phyloP scores from a whole-genome alignment of 2,113 vertebrate genomes.

The Herpailurus yagouaroundi region DNA sequence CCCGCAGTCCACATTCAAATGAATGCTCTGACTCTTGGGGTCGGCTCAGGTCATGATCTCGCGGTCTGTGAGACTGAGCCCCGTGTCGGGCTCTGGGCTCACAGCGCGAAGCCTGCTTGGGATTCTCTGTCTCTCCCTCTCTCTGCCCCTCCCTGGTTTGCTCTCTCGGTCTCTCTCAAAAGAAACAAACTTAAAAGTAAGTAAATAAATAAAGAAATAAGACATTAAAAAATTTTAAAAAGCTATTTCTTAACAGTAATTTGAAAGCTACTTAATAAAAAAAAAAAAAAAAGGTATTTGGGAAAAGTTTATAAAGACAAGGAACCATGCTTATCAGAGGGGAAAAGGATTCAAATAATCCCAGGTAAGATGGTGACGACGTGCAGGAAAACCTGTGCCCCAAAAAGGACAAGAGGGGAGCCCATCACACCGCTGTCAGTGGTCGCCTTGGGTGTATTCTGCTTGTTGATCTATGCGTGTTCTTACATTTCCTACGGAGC shows the following conservation, averaged over 20 bases:
- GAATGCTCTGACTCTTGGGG: too few relatives aligned
- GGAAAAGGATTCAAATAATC: not conserved
- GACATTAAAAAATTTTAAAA: too few relatives aligned
- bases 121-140: too few relatives aligned
- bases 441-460: not conserved
- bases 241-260: not conserved
- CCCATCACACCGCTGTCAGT: accelerated
- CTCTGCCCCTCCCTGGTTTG: too few relatives aligned
- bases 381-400: not conserved
- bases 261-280: not conserved
- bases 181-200: too few relatives aligned
- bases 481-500: not conserved
- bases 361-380: not conserved
- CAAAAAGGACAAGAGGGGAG: not conserved
- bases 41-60: too few relatives aligned
- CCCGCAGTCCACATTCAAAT: not conserved
- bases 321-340: not conserved
- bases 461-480: accelerated
- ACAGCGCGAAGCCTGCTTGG: too few relatives aligned
- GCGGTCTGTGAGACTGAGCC: too few relatives aligned
- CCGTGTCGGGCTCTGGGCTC: too few relatives aligned
- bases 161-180: too few relatives aligned
- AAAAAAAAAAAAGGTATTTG: not conserved
- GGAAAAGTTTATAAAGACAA: not conserved
- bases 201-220: too few relatives aligned